Conservation (phyloP, 1,140 invertebrate species). For the Arion vulgaris region DNA sequence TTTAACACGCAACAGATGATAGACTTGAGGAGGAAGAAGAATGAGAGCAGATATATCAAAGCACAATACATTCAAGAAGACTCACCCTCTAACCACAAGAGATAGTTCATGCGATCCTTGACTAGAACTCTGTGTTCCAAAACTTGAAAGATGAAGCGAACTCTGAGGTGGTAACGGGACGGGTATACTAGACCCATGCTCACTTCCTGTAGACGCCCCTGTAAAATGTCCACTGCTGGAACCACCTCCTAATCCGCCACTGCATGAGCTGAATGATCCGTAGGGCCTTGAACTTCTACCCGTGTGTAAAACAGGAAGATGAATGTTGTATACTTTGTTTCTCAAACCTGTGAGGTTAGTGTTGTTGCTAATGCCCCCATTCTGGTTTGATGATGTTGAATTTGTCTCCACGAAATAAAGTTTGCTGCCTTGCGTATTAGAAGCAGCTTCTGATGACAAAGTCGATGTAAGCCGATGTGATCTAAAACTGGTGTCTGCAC, state of each 20-base stretch:
- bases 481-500: background rate
- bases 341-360: background rate
- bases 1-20: too few species aligned
- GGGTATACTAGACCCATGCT: background rate
- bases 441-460: background rate
- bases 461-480: background rate
- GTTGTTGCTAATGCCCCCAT: background rate
- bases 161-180: background rate
- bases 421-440: background rate
- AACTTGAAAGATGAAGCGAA: background rate
- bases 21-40: too few species aligned
- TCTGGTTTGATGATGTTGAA: background rate
- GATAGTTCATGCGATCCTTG: background rate
- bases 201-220: background rate
- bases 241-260: background rate
- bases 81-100: background rate
- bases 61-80: background rate
- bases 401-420: background rate
- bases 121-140: background rate
- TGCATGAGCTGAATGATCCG: background rate
- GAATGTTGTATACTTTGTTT: background rate
- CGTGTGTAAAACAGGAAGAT: background rate
- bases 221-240: background rate
- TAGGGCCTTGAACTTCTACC: background rate
- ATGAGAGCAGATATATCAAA: background rate